These are phyloP conservation scores for Dissostichus mawsoni DNA, from an alignment of 2,113 vertebrate genomes.

Conservation along the genomic window DNA sequence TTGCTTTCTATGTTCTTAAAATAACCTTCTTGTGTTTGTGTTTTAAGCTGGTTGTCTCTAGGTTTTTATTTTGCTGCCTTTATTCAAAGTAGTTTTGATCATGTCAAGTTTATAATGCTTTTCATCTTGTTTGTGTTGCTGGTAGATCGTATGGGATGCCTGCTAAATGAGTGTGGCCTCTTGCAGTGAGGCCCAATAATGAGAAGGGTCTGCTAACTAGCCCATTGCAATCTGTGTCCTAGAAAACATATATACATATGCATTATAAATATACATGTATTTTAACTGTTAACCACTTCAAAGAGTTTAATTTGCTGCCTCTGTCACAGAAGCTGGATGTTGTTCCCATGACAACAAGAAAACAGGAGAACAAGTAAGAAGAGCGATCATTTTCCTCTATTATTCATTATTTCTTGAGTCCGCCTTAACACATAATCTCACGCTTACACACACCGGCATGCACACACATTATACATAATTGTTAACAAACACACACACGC, in stretches of 20 bases:
- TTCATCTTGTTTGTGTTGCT: background rate
- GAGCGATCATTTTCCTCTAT: slow-evolving; percentile 46
- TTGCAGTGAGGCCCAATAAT: too few species aligned
- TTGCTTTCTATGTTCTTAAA: background rate
- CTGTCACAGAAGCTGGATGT: slow-evolving; percentile 37
- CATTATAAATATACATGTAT: background rate
- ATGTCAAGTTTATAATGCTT: background rate
- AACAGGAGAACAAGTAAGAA: slow-evolving; percentile 29
- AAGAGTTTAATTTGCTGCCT: slow-evolving; percentile 26
- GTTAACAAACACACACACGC: background rate
- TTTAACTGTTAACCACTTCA: slow-evolving; percentile 1
- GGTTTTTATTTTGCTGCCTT: background rate
- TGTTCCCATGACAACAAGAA: slow-evolving; percentile 69
- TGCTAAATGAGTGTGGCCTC: background rate
- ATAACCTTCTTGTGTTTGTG: background rate
- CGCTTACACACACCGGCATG: background rate
- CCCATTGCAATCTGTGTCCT: background rate
- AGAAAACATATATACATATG: background rate
- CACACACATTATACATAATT: background rate
- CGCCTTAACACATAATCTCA: slow-evolving; percentile 19
- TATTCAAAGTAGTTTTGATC: background rate
- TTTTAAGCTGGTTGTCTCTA: background rate
- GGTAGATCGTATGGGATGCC: background rate
- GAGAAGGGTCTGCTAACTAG: background rate
- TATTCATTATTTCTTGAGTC: slow-evolving; percentile 38